Evolutionary conservation across 2,888 invertebrate species (phyloP), one percentile per base, ranked within the genome.

Genomic region (Eudasyphora cyanicolor): DNA sequence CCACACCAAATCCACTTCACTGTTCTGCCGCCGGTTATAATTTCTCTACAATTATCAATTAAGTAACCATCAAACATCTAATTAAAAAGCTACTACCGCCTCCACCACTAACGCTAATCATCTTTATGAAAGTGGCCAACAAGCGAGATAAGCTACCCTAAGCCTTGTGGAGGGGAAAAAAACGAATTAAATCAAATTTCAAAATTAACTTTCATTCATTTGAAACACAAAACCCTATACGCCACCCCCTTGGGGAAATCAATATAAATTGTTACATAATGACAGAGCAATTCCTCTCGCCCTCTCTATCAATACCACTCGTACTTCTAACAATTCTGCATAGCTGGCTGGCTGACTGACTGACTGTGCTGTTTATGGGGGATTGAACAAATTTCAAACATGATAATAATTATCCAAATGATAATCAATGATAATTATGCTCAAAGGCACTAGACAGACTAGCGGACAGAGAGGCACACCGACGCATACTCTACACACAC

Each of bases 121-220:
- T 49, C 8, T 38, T 45, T 12, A n/a, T n/a, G n/a, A 45, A n/a
- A 21, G 10, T 49, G n/a, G n/a, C 17, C 45, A n/a, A n/a, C 45
- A 10, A 14, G 45, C n/a, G 21, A 21, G 45, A 5, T n/a, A 45
- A 45, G n/a, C 14, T 2, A 12, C 38, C 12, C 12, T 7, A 35
- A 35, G 6, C 10, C 6, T 35, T 7, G 35, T 35, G 35, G 6
- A 35, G 6, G 10, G 12, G 32, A 29, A 49, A 51, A 29, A 38
- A 71, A 38, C 12, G 10, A 71, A n/a, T 21, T 17, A 49, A 70
- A 70, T 69, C 70, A 70, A 70, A 70, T 35, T 32, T 29, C 17
- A 70, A 19, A 57, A 54, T 54, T 54, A 71, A 71, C 54, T 71
- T 71, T 71, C 54, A 54, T 71, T 71, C 35, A 71, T 71, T 71